These are phyloP conservation scores for Cyanocitta stelleri DNA, from an alignment of 2,113 vertebrate species.

Conservation along the genomic window DNA sequence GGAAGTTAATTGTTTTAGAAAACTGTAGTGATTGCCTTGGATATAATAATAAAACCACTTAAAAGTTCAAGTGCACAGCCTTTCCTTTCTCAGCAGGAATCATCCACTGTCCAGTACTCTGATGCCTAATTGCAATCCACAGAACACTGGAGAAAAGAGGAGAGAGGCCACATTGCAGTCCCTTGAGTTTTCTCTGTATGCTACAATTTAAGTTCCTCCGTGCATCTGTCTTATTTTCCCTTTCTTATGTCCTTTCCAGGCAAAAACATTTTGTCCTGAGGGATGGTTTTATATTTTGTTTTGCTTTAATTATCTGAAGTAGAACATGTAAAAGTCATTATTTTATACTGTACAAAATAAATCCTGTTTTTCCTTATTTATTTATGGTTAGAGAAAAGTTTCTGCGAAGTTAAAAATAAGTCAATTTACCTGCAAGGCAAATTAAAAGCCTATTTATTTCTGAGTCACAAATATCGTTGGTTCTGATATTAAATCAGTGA, in stretches of 20 bases:
- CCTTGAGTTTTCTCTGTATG: neutral
- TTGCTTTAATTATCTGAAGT: neutral
- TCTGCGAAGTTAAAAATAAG: neutral
- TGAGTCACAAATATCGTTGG: neutral
- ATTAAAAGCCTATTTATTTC: neutral
- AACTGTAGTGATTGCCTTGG: neutral
- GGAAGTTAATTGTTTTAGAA: neutral
- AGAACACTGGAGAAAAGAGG: neutral
- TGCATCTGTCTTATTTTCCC: conserved; percentile 4
- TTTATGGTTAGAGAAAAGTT: neutral
- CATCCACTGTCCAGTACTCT: neutral
- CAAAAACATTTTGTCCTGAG: neutral
- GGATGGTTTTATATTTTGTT: neutral
- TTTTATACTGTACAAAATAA: neutral
- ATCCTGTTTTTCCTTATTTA: neutral
- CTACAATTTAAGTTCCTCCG: conserved; percentile 7
- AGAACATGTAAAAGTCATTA: neutral
- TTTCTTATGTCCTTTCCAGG: conserved; percentile 1
- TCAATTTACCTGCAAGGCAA: neutral
- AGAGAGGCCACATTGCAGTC: neutral
- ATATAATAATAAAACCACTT: neutral
- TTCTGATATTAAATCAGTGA: neutral
- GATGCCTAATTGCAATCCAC: neutral
- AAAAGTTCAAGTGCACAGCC: neutral
- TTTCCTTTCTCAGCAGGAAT: conserved; percentile 1